A percentile compares a stretch with the other conserved stretches of the same genome.
Evolutionary conservation across 2,797 vertebrate species (phyloP).

Genomic region (Pipistrellus pygmaeus): DNA sequence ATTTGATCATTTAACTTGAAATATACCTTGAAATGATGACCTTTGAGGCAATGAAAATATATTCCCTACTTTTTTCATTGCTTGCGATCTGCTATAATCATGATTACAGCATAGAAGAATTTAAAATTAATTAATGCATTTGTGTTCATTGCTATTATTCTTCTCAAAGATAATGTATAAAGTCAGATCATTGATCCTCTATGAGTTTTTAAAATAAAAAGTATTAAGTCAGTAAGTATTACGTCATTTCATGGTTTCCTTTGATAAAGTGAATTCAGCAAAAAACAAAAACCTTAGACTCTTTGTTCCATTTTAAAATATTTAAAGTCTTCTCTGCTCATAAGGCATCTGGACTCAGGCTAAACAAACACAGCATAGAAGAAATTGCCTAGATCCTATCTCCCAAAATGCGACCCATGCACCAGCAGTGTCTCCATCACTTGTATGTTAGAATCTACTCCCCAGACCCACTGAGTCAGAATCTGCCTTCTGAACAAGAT

Average conservation of each 20-base stretch:
- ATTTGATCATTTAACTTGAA: not conserved
- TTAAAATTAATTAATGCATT: not conserved
- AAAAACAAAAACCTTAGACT: not conserved
- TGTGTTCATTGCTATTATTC: not conserved
- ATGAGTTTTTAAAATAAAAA: slow-evolving; percentile 11
- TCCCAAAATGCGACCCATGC: not conserved
- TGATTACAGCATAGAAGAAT: not conserved
- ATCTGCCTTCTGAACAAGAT: not conserved
- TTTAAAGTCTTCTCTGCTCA: not conserved
- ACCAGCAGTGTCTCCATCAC: not conserved
- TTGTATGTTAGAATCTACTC: not conserved
- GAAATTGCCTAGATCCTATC: not conserved
- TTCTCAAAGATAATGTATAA: not conserved
- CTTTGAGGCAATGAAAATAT: not conserved
- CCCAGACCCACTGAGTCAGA: not conserved
- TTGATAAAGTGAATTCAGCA: not conserved
- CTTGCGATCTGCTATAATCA: not conserved
- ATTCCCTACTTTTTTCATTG: not conserved
- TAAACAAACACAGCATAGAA: not conserved
- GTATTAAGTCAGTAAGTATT: not conserved
- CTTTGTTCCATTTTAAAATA: not conserved
- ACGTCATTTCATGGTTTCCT: not conserved
- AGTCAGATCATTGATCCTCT: not conserved
- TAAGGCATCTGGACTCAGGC: not conserved
- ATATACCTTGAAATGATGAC: not conserved